Conservation (phyloP, 2,797 vertebrate genomes). For the Anguilla pacifica region DNA sequence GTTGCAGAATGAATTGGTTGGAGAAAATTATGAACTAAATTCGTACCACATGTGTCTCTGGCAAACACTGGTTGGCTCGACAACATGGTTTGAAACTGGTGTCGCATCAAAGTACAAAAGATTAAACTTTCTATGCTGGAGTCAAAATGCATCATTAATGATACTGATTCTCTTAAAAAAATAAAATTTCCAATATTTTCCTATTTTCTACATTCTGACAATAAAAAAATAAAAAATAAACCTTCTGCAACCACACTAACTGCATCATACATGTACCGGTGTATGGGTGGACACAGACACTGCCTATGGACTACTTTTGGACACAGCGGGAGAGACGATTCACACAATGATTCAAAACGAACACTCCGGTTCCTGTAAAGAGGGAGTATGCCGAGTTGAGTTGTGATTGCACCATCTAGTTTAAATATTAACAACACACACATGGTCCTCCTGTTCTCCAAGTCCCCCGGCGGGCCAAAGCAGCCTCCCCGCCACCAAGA, state of each 20-base stretch:
- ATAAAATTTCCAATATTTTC: background rate
- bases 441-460: constrained; percentile 74
- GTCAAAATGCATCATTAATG: background rate
- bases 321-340: background rate
- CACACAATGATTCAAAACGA: background rate
- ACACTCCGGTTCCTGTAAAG: background rate
- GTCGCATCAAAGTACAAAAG: background rate
- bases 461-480: constrained; percentile 71
- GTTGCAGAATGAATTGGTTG: background rate
- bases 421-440: constrained; percentile 86
- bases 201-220: background rate
- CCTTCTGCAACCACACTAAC: background rate
- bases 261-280: background rate
- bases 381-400: constrained; percentile 36
- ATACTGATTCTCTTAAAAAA: background rate
- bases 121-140: background rate
- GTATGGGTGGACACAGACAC: background rate
- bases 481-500: constrained; percentile 76
- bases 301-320: background rate
- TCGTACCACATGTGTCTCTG: background rate
- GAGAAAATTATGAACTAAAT: background rate
- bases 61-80: background rate
- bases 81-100: background rate
- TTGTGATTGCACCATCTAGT: constrained; percentile 72
- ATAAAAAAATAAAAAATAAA: background rate